Evolutionary conservation across 2,113 vertebrate species (phyloP), one percentile per base, ranked within the genome.

Genomic region (Xyrauchen texanus): DNA sequence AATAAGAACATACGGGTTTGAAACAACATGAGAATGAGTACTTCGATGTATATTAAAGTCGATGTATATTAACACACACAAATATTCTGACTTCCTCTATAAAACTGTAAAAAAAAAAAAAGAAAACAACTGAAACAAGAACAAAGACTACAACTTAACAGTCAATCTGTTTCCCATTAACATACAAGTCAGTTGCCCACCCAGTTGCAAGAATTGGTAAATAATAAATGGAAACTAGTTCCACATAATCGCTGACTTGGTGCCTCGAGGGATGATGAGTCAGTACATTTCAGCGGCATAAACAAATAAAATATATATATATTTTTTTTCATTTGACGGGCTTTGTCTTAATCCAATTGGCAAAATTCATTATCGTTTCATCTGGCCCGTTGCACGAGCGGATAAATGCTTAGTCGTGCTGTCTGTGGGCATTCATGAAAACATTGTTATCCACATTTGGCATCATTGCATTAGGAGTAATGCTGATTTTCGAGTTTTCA

Each of bases 301-400:
- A 88, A 91, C 87, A 89, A 87, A 82, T 85, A 83, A 84, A 88
- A 87, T 84, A 66, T 73, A 87, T 89, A 90, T 88, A 85, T 76
- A 80, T 83, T 69, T 76, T 79, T 82, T 82, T 87, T 84, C 85
- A 83, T 85, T 88, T 83, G 66, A 84, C 80, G 77, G 84, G 81
- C 86, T 82, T 87, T 85, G 75, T 61, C 84, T 78, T 86, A 82
- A 34, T 89, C 87, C 86, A 63, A 82, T 79, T 83, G 70, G 81
- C 86, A 85, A 83, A 82, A 86, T 81, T 83, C 68, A 61, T 78
- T 83, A 87, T 90, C 84, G 4, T 80, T 88, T 84, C 84, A 89
- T 90, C 85, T 70, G 52, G 69, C 16, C 53, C 12, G 12, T 62
- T 68, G 77, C 11, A 60, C 4, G 16, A 68, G 45, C 0, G 4